Base-by-base conservation (phyloP, 2,113 vertebrate species). In the Ammospiza caudacuta region DNA sequence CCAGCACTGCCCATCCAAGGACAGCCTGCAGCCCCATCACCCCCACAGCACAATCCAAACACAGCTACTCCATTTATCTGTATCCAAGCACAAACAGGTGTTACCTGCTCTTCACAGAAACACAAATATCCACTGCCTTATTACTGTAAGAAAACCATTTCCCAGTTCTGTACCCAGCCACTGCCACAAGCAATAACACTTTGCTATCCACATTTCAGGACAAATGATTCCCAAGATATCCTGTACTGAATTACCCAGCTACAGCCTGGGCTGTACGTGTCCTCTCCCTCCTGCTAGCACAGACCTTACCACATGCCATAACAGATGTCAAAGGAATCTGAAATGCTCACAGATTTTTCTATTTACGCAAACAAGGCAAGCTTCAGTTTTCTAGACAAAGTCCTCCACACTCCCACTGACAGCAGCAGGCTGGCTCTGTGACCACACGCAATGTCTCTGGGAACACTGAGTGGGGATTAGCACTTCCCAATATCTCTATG, bases 261-360 rank as follows among this genome's bases (percentile, higher is more conserved):
- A 9, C 54, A 91, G 59, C 24, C 88, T 49, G 64, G 57, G 9
- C 12, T 72, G 74, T 73, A 49, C 3, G 1, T 28, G 59, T 52
- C 73, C 87, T 43, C 83, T 44, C 23, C 87, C 79, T 86, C 93
- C 95, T 1, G 9, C 85, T 52, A 81, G 75, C 5, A 59, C 92
- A 95, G 90, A 57, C 76, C 93, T 31, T 66, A 76, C 82, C 90
- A 85, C 78, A 24, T 61, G 92, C 76, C 64, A 8, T 3, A 93
- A 33, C 64, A 87, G 86, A 74, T 87, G 72, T 62, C 54, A 64
- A 62, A 76, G 73, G 52, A 23, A n/a, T 70, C 12, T 33, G 41
- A 90, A 88, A 91, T 33, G 80, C 74, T 92, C 74, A 82, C 72
- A 88, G 89, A 95, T 74, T 88, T 76, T 74, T 63, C 76, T 77